A percentile compares a stretch with the other conserved stretches of the same genome.
Conservation (phyloP, 2,113 vertebrate genomes). For the Ceratotherium simum region DNA sequence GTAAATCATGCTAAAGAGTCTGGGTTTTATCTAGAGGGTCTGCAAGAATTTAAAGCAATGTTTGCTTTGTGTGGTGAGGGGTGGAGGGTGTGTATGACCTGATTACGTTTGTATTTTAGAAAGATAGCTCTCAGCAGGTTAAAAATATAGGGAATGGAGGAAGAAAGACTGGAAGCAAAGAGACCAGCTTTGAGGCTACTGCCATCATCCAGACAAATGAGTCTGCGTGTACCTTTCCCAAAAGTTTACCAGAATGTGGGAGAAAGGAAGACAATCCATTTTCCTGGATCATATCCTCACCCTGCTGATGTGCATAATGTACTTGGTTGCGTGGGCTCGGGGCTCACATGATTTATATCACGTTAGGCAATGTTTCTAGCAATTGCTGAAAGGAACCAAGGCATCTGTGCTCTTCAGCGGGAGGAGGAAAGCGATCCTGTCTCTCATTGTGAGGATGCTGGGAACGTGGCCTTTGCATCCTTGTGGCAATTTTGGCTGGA, state of each 20-base stretch:
- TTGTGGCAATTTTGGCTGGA: neutral
- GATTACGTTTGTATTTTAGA: conserved; percentile 6
- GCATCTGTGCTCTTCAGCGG: neutral
- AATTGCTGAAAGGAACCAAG: neutral
- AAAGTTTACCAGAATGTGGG: neutral
- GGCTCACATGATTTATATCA: neutral
- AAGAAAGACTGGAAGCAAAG: neutral
- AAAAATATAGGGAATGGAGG: neutral
- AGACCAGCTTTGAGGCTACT: neutral
- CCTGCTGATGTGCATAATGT: neutral
- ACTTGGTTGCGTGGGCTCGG: neutral
- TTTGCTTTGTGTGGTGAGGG: neutral
- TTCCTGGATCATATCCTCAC: neutral
- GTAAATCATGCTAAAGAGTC: neutral
- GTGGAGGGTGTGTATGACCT: neutral
- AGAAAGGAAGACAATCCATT: neutral
- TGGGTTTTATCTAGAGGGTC: neutral
- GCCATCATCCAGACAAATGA: neutral
- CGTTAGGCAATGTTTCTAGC: neutral
- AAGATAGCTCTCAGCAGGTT: neutral
- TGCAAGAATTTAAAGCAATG: neutral
- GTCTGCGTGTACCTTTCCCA: neutral
- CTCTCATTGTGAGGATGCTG: neutral
- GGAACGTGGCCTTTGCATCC: neutral
- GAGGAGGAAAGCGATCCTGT: neutral